These are phyloP conservation scores for Tetraodon nigroviridis DNA, from an alignment of 2,113 vertebrate genomes.

Conservation along the genomic window DNA sequence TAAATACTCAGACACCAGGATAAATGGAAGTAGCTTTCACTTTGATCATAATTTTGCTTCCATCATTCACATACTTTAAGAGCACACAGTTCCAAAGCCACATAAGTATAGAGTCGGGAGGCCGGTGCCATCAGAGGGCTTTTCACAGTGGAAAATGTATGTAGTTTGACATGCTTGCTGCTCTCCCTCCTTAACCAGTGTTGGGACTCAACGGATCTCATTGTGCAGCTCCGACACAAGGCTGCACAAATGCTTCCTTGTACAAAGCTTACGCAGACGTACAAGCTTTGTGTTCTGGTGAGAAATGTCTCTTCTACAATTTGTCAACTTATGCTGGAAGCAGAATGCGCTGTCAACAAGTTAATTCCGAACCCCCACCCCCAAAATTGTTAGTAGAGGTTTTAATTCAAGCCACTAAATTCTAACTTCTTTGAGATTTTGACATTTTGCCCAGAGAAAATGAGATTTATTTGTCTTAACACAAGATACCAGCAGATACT, in stretches of 20 bases:
- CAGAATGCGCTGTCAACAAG: neutral
- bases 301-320: too few relatives aligned
- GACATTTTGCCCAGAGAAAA: slow-evolving; percentile 14
- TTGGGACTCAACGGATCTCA: slow-evolving; percentile 12
- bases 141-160: slow-evolving; percentile 60
- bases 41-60: slow-evolving; percentile 28
- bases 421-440: slow-evolving; percentile 1
- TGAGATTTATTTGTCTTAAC: slow-evolving; percentile 21
- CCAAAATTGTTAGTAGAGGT: neutral
- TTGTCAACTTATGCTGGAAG: neutral
- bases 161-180: slow-evolving; percentile 25
- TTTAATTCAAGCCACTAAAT: neutral
- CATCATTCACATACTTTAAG: slow-evolving; percentile 15
- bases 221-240: neutral
- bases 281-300: neutral
- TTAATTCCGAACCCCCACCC: neutral
- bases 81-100: slow-evolving; percentile 44
- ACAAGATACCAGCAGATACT: slow-evolving; percentile 3
- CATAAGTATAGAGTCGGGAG: slow-evolving; percentile 55
- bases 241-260: neutral
- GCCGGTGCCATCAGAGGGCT: slow-evolving; percentile 57
- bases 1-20: slow-evolving; percentile 8
- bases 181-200: slow-evolving; percentile 33
- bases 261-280: too few relatives aligned
- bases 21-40: slow-evolving; percentile 21